Percentiles rank a stretch among this genome's conserved stretches.
These are phyloP conservation scores for Camelus dromedarius DNA, from an alignment of 2,113 vertebrate genomes.

Conservation along the genomic window DNA sequence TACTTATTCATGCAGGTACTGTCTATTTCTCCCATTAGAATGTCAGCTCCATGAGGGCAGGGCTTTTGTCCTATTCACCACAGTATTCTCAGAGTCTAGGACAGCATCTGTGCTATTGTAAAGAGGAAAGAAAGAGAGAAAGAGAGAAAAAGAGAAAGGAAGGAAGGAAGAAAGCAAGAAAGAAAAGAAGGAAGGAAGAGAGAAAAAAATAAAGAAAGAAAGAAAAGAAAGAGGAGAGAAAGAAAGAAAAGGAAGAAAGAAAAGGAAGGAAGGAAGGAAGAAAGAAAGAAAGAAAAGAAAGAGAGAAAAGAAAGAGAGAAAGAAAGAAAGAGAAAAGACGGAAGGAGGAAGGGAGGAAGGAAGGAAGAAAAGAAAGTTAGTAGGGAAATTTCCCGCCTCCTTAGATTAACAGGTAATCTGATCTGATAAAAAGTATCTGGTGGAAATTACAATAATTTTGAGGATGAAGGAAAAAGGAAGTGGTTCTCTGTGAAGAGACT, in stretches of 20 bases:
- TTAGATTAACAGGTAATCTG: neutral
- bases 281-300: neutral
- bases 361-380: neutral
- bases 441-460: slow-evolving; percentile 11
- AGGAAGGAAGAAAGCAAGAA: too few relatives aligned
- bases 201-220: neutral
- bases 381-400: neutral
- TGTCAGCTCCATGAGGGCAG: neutral
- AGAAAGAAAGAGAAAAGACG: too few relatives aligned
- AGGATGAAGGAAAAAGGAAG: neutral
- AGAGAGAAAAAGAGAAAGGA: neutral
- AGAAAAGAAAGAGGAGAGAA: neutral
- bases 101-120: neutral
- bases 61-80: neutral
- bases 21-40: neutral
- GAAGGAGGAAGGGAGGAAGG: too few relatives aligned
- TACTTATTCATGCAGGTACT: neutral
- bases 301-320: neutral
- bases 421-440: neutral
- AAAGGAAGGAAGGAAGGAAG: neutral
- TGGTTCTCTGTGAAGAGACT: neutral
- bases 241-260: too few relatives aligned
- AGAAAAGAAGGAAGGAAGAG: rapidly evolving
- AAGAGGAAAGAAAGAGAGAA: neutral
- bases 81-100: neutral